phyloP scores from a whole-genome alignment of 2,888 invertebrate species.

The Hetaerina titia region DNA sequence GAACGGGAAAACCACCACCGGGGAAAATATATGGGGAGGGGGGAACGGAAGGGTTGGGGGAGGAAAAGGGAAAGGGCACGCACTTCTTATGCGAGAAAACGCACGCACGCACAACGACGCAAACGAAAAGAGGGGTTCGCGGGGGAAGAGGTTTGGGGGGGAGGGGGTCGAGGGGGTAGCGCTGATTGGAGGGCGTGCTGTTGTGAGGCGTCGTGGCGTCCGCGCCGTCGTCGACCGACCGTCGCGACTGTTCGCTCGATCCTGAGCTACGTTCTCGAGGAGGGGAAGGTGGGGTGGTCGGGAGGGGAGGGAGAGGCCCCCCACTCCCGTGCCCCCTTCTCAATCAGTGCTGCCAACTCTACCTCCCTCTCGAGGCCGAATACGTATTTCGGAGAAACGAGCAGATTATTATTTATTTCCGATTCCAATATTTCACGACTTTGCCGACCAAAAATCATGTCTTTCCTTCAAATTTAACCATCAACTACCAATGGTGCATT shows the following conservation, averaged over 20 bases:
- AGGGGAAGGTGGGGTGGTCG: conserved; percentile 5
- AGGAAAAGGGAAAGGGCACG: neutral
- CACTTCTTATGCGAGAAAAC: neutral
- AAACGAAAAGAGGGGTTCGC: neutral
- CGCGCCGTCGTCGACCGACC: neutral
- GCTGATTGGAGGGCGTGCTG: neutral
- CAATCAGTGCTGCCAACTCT: neutral
- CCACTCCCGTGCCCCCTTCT: neutral
- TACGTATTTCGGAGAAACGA: no score
- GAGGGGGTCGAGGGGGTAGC: neutral
- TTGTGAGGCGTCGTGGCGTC: neutral
- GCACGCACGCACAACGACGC: neutral
- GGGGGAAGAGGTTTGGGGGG: neutral
- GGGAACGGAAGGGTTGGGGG: neutral
- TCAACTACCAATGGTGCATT: no score
- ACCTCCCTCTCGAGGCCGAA: no score
- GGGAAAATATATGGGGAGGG: neutral
- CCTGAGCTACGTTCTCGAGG: conserved; percentile 18
- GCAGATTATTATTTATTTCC: no score
- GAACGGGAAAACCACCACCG: no score
- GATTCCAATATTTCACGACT: no score
- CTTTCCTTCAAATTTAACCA: no score
- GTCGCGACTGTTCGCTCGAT: conserved; percentile 45
- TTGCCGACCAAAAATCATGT: no score
- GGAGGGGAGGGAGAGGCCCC: neutral